A percentile compares a stretch with the other conserved stretches of the same genome.
Evolutionary conservation across 2,797 vertebrate species (phyloP).

Genomic region (Alcedo atthis): DNA sequence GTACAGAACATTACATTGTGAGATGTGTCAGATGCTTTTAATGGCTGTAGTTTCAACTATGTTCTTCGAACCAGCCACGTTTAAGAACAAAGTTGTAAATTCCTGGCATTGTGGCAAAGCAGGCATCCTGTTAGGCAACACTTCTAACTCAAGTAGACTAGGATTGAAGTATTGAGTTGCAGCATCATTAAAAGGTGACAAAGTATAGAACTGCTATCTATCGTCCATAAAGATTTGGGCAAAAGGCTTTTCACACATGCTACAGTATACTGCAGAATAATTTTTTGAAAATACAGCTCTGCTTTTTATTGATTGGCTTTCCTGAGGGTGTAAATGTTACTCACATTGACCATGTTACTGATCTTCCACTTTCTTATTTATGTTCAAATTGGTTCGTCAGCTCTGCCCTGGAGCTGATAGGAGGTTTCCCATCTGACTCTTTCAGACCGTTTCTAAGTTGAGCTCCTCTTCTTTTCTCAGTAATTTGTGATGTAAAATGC

Average conservation of each 20-base stretch:
- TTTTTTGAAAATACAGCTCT: background rate
- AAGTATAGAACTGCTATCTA: background rate
- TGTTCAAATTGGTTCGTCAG: background rate
- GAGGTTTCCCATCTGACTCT: background rate
- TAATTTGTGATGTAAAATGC: background rate
- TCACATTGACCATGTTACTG: background rate
- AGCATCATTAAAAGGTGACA: background rate
- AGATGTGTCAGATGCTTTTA: background rate
- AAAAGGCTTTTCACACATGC: background rate
- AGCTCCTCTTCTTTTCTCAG: background rate
- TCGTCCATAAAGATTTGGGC: background rate
- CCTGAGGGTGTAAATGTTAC: background rate
- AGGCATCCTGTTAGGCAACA: background rate
- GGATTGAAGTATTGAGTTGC: background rate
- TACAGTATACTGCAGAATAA: background rate
- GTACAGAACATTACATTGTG: background rate
- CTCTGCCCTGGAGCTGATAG: background rate
- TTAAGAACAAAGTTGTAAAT: background rate
- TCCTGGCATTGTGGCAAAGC: background rate
- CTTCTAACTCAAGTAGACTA: background rate
- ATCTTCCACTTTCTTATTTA: background rate
- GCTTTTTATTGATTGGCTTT: conserved; percentile 14
- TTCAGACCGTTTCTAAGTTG: background rate
- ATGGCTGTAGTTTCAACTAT: background rate
- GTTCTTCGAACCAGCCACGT: background rate